Evolutionary conservation across 2,113 vertebrate genomes (phyloP), one percentile per base, ranked within the genome.

Genomic region (Tursiops truncatus): DNA sequence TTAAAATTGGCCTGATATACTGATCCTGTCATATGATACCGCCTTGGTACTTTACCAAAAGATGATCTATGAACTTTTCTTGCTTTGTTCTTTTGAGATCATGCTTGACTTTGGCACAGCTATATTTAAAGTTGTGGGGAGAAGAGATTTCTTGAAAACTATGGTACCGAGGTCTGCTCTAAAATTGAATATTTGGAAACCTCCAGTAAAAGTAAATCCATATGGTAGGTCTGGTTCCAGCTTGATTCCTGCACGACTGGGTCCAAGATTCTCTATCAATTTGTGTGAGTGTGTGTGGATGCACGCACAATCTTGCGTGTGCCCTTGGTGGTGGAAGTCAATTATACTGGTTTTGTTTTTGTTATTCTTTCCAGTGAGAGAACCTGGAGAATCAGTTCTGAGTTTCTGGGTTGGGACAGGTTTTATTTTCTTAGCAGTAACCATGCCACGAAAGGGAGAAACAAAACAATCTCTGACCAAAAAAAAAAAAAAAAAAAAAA

Each of bases 41-140:
- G 8, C 53, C 41, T 98, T 98, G 97, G 97, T 97, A 62, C 93
- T 76, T 96, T 62, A 95, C 95, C 96, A 0, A 0, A 92, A 67
- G 93, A 94, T 91, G 97, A 97, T 98, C 98, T 98, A 92, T 80
- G 91, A 97, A 93, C 36, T 97, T 97, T 94, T 88, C 92, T 94
- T 93, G 96, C 98, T 97, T 97, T 97, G 95, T 92, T 96, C 74
- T 26, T 96, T 98, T 96, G 33, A 81, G 53, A 47, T 97, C 96
- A 90, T 6, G 83, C 97, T 97, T 98, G 97, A 97, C 85, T 97
- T 96, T 85, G 26, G 68, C 58, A 95, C 53, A 67, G 81, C 56
- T 74, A 93, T 3, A 0, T 97, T 97, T 97, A 90, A 98, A 94
- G 74, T 92, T 90, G 47, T 76, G 90, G 83, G 77, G 74, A 97